These are phyloP conservation scores for Acronicta leporina DNA, from an alignment of 2,888 invertebrate species.

Conservation along the genomic window DNA sequence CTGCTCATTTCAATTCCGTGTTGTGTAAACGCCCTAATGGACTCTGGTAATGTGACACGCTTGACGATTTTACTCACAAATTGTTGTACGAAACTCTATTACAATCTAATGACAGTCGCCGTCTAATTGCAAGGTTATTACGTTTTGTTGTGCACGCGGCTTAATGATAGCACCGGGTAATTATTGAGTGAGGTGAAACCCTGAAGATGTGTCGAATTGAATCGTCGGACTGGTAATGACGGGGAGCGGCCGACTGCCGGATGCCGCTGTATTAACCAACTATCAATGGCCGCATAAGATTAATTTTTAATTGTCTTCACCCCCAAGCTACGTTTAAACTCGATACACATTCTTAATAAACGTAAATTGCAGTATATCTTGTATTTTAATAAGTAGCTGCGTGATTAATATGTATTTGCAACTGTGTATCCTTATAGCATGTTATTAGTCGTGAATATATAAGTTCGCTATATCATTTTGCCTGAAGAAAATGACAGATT, in stretches of 20 bases:
- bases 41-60: conserved; percentile 88
- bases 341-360: conserved; percentile 57
- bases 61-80: conserved; percentile 89
- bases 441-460: conserved; percentile 49
- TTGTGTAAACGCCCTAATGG: conserved; percentile 89
- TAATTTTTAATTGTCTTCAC: conserved; percentile 79
- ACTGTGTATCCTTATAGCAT: conserved; percentile 49
- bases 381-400: conserved; percentile 53
- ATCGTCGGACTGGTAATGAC: conserved; percentile 76
- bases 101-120: conserved; percentile 87
- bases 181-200: conserved; percentile 88
- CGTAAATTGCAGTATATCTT: conserved; percentile 60
- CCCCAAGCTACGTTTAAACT: conserved; percentile 67
- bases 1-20: conserved; percentile 88
- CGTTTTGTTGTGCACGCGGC: conserved; percentile 85
- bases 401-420: conserved; percentile 58
- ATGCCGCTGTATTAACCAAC: conserved; percentile 66
- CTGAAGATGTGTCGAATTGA: conserved; percentile 88
- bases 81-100: conserved; percentile 89
- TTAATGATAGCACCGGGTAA: conserved; percentile 84
- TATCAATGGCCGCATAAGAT: conserved; percentile 78
- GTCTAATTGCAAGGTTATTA: conserved; percentile 88
- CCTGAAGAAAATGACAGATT: conserved; percentile 42
- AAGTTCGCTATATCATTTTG: conserved; percentile 31
- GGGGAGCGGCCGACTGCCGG: conserved; percentile 63